Conservation (phyloP, 2,113 vertebrate species). For the Saguinus midas region DNA sequence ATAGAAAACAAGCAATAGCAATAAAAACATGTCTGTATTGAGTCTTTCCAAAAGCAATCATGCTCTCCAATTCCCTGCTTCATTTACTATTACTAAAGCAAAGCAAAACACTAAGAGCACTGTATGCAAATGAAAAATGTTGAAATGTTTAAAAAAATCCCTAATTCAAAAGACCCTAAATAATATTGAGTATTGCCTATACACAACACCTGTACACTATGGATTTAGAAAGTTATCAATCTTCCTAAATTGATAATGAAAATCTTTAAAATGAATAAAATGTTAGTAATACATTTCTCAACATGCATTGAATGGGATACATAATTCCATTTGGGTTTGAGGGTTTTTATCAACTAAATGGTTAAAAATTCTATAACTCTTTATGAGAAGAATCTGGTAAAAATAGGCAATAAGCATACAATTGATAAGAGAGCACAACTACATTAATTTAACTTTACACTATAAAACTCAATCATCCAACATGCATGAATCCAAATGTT, state of each 20-base stretch:
- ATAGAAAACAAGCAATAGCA: not conserved
- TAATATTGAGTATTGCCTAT: not conserved
- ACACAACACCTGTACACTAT: not conserved
- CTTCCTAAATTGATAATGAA: not conserved
- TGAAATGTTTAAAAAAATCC: not conserved
- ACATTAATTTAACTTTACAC: not conserved
- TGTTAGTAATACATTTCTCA: not conserved
- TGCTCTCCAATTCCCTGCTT: not conserved
- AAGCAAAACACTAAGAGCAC: not conserved
- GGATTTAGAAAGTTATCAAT: not conserved
- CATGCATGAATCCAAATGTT: not conserved
- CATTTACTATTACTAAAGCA: not conserved
- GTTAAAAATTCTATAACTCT: not conserved
- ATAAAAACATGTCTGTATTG: not conserved
- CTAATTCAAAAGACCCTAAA: not conserved
- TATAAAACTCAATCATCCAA: not conserved
- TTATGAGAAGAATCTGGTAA: not conserved
- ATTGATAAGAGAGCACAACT: not conserved
- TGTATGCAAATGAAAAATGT: not conserved
- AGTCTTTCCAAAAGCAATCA: slow-evolving; percentile 10
- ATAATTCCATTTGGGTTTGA: not conserved
- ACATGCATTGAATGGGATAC: not conserved
- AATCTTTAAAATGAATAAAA: not conserved
- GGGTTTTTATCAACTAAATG: not conserved
- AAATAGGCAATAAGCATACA: not conserved